Evolutionary conservation across 2,797 vertebrate species (phyloP).

Genomic region (Nannoperca australis): DNA sequence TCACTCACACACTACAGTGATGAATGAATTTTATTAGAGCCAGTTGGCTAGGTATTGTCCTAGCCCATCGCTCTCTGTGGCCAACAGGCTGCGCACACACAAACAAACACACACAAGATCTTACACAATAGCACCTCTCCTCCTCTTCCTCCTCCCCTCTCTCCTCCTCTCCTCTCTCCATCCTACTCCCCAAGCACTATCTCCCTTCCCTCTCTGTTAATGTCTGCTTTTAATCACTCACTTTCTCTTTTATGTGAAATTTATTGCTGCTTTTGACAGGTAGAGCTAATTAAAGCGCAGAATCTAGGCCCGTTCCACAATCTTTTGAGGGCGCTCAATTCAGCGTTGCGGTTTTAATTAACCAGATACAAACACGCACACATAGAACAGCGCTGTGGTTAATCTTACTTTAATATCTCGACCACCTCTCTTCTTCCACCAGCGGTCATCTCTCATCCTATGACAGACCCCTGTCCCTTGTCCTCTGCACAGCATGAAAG

Average conservation of each 20-base stretch:
- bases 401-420: constrained; percentile 30
- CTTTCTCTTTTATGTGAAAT: constrained; percentile 34
- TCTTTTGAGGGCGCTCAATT: constrained; percentile 36
- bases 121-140: constrained; percentile 65
- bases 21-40: constrained; percentile 69
- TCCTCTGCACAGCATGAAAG: constrained; percentile 63
- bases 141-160: constrained; percentile 18
- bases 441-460: constrained; percentile 44
- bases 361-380: constrained; percentile 3
- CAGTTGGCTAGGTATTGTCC: constrained; percentile 59
- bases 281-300: constrained; percentile 23
- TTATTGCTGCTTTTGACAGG: constrained; percentile 23
- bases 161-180: background rate
- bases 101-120: constrained; percentile 22
- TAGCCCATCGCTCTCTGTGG: constrained; percentile 48
- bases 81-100: constrained; percentile 14
- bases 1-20: constrained; percentile 52
- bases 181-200: constrained; percentile 9
- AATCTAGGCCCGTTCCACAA: constrained; percentile 20
- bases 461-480: constrained; percentile 37
- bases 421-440: constrained; percentile 18
- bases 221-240: constrained; percentile 44
- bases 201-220: constrained; percentile 28
- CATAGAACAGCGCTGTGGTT: constrained; percentile 7
- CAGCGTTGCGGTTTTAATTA: constrained; percentile 35